A percentile compares a stretch with the other conserved stretches of the same genome.
Evolutionary conservation across 2,797 vertebrate genomes (phyloP).

Genomic region (Cetoscarus ocellatus): DNA sequence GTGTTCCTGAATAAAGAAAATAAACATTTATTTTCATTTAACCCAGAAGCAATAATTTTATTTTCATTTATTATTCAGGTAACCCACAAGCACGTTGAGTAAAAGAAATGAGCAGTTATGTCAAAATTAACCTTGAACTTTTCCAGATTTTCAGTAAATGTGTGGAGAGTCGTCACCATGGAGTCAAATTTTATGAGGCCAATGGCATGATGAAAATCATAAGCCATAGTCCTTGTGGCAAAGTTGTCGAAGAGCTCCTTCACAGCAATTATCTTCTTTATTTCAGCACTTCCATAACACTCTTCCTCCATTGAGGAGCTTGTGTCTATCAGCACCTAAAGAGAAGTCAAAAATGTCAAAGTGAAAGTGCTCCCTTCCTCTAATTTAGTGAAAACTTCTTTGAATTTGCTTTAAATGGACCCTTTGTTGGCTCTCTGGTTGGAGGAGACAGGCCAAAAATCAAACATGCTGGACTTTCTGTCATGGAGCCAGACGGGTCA

Average conservation of each 20-base stretch:
- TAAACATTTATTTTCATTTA: not conserved
- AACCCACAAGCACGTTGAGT: too few relatives aligned
- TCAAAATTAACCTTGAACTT: slow-evolving; percentile 72
- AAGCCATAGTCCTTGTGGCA: slow-evolving; percentile 74
- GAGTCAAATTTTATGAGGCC: slow-evolving; percentile 72
- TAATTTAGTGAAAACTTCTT: not conserved
- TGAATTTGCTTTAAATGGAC: not conserved
- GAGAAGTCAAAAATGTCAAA: not conserved
- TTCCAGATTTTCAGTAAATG: slow-evolving; percentile 79
- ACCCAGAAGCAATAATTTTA: not conserved
- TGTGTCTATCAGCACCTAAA: slow-evolving; percentile 75
- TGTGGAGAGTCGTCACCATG: slow-evolving; percentile 66
- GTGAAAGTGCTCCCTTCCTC: fast-evolving
- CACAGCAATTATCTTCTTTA: slow-evolving; percentile 67
- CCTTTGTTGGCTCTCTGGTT: not conserved
- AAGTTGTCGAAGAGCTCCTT: slow-evolving; percentile 80
- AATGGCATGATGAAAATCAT: slow-evolving; percentile 74
- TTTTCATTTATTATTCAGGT: too few relatives aligned
- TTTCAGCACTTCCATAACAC: slow-evolving; percentile 61
- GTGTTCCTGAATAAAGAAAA: slow-evolving; percentile 45
- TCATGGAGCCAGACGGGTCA: too few relatives aligned
- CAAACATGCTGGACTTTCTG: too few relatives aligned
- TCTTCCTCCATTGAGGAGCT: slow-evolving; percentile 73
- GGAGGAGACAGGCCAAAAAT: too few relatives aligned
- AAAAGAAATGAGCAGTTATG: too few relatives aligned